These are phyloP conservation scores for Drosophila pseudoobscura DNA, from an alignment of 1,140 invertebrate genomes.

Conservation along the genomic window DNA sequence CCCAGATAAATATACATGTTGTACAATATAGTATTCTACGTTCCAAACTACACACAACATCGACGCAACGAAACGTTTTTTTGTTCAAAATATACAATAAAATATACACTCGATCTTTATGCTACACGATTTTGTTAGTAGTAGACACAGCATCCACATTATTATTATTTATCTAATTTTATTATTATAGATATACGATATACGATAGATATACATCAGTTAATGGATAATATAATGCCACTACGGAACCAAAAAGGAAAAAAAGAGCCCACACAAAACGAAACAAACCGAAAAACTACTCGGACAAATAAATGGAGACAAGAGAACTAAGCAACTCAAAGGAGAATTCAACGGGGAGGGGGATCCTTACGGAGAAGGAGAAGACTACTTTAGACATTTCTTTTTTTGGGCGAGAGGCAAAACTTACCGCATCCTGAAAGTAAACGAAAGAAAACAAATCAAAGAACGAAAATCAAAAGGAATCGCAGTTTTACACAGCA, in stretches of 20 bases:
- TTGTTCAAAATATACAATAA: conserved; percentile 6
- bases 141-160: conserved; percentile 36
- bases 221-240: conserved; percentile 15
- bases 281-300: conserved; percentile 1
- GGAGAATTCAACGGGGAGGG: neutral
- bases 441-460: conserved; percentile 81
- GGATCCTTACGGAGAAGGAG: too few species aligned
- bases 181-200: neutral
- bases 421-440: conserved; percentile 84
- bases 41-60: conserved; percentile 69
- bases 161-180: conserved; percentile 5
- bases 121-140: conserved; percentile 43
- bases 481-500: conserved; percentile 18
- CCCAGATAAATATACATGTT: neutral
- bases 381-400: too few species aligned
- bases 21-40: conserved; percentile 22
- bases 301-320: conserved; percentile 12
- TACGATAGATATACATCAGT: neutral
- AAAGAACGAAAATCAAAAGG: conserved; percentile 76
- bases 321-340: conserved; percentile 4
- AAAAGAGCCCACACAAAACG: conserved; percentile 13
- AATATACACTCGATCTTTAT: conserved; percentile 10
- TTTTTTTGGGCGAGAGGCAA: conserved; percentile 27
- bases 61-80: conserved; percentile 36
- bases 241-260: conserved; percentile 10